A percentile compares a stretch with the other conserved stretches of the same genome.
These are phyloP conservation scores for Chirona hameri DNA, from an alignment of 2,888 invertebrate genomes.

Conservation along the genomic window DNA sequence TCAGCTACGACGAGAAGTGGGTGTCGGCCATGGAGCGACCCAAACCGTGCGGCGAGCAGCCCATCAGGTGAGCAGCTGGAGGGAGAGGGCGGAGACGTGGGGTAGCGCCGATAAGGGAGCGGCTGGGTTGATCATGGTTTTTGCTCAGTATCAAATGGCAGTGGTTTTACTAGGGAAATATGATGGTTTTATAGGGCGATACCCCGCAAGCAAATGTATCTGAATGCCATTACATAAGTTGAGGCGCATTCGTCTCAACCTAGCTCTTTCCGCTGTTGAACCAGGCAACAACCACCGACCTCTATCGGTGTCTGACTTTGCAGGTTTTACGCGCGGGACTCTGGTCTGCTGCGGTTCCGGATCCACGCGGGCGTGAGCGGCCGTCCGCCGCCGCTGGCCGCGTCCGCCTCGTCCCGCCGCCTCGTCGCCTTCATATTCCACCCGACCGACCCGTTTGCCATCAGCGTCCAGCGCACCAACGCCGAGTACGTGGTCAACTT, in stretches of 20 bases:
- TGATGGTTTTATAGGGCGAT: too few species aligned
- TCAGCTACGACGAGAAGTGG: conserved; percentile 94
- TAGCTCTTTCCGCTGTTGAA: too few species aligned
- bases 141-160: too few species aligned
- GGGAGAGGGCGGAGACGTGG: background rate
- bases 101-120: background rate
- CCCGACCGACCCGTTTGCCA: conserved; percentile 92
- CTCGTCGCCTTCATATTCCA: conserved; percentile 94
- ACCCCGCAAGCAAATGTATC: too few species aligned
- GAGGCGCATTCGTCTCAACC: too few species aligned
- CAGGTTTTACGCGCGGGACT: conserved; percentile 81
- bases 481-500: conserved; percentile 93
- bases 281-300: background rate
- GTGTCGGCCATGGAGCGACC: conserved; percentile 93
- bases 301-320: background rate
- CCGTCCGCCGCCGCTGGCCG: conserved; percentile 59
- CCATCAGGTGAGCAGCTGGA: conserved; percentile 65
- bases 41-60: conserved; percentile 86
- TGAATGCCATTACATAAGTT: too few species aligned
- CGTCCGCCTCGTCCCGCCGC: conserved; percentile 55
- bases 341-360: conserved; percentile 70
- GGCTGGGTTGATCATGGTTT: too few species aligned
- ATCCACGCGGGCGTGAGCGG: conserved; percentile 63
- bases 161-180: too few species aligned
- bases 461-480: conserved; percentile 89